Conservation (phyloP, 2,888 invertebrate species). For the Oscheius sp. region DNA sequence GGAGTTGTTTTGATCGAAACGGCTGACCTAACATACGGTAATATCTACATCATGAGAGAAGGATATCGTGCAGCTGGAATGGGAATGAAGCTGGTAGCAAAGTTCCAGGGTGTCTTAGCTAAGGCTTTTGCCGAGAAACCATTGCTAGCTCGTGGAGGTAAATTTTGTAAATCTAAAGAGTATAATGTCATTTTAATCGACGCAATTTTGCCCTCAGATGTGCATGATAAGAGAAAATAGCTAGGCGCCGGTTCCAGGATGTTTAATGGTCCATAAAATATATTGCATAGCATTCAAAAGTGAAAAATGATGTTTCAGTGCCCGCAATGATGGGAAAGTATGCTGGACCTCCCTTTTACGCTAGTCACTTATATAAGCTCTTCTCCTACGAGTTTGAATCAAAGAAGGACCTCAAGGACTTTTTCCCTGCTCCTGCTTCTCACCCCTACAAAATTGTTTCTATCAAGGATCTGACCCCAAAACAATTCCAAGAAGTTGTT, state of each 20-base stretch:
- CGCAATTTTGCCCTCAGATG: background rate
- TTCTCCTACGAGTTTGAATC: conserved; percentile 21
- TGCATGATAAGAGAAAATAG: too few species aligned
- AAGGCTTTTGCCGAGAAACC: conserved; percentile 25
- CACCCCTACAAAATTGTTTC: conserved; percentile 21
- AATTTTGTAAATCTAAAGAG: too few species aligned
- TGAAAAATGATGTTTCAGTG: conserved; percentile 7
- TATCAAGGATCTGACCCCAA: conserved; percentile 26
- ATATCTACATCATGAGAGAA: conserved; percentile 31
- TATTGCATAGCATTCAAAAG: background rate
- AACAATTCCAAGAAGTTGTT: conserved; percentile 28
- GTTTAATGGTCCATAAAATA: background rate
- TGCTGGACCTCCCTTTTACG: conserved; percentile 25
- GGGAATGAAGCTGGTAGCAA: conserved; percentile 29
- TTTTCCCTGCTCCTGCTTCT: conserved; percentile 25
- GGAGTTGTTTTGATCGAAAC: conserved; percentile 27
- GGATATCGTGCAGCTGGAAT: conserved; percentile 32
- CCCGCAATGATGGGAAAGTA: conserved; percentile 32
- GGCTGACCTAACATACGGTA: background rate
- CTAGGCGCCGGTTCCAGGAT: too few species aligned
- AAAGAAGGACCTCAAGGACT: conserved; percentile 16
- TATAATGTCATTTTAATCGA: background rate
- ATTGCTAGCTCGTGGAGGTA: conserved; percentile 28
- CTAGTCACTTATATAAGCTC: conserved; percentile 13
- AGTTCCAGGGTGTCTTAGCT: conserved; percentile 10